A percentile compares a stretch with the other conserved stretches of the same genome.
These are phyloP conservation scores for Leptinotarsa lineolata DNA, from an alignment of 1,140 invertebrate genomes.

Conservation along the genomic window DNA sequence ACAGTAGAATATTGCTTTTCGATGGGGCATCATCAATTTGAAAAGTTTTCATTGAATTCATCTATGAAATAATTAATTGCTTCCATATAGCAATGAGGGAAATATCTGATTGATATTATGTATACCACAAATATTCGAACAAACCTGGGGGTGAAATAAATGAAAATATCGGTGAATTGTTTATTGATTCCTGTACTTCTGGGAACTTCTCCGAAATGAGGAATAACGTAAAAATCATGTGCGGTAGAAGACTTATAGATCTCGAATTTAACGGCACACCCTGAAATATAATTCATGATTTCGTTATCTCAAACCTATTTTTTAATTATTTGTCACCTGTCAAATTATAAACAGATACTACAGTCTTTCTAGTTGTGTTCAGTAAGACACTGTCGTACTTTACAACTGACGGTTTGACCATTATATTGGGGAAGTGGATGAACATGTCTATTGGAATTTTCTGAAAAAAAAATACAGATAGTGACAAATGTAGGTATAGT, in stretches of 20 bases:
- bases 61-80: too few species aligned
- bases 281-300: slow-evolving; percentile 27
- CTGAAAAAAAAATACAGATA: slow-evolving; percentile 16
- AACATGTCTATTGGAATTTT: slow-evolving; percentile 32
- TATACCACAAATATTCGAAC: background rate
- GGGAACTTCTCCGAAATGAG: slow-evolving; percentile 32
- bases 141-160: slow-evolving; percentile 42
- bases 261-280: slow-evolving; percentile 34
- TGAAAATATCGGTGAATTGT: slow-evolving; percentile 28
- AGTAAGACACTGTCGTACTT: slow-evolving; percentile 37
- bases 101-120: too few species aligned
- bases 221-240: slow-evolving; percentile 30
- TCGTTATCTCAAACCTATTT: background rate
- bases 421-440: slow-evolving; percentile 38
- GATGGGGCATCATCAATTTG: too few species aligned
- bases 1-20: too few species aligned
- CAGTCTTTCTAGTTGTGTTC: slow-evolving; percentile 33
- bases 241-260: slow-evolving; percentile 34
- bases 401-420: slow-evolving; percentile 32
- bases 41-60: too few species aligned
- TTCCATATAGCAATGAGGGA: too few species aligned
- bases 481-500: too few species aligned
- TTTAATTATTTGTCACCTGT: slow-evolving; percentile 32
- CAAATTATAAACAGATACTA: slow-evolving; percentile 35
- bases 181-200: slow-evolving; percentile 29